phyloP scores from a whole-genome alignment of 2,888 invertebrate genomes.

The Ectemnius cavifrons region DNA sequence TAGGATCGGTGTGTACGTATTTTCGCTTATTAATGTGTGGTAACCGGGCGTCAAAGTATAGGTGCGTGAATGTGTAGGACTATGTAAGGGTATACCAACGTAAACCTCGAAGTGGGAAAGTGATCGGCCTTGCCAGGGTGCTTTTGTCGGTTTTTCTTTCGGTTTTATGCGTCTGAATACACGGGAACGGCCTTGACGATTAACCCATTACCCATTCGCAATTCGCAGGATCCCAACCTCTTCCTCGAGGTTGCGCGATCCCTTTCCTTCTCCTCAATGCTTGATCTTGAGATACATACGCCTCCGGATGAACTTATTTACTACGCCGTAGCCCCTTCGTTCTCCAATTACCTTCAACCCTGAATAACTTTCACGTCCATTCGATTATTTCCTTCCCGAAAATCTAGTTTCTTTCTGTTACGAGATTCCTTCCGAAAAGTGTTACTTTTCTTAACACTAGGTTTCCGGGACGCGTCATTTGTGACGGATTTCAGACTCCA shows the following conservation, averaged over 20 bases:
- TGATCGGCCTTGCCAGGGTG: slow-evolving; percentile 2
- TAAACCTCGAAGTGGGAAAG: not conserved
- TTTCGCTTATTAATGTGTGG: not conserved
- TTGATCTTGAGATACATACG: not conserved
- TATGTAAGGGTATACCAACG: not conserved
- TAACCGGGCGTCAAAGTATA: not conserved
- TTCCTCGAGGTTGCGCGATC: too few species aligned
- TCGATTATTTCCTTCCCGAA: too few species aligned
- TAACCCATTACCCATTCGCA: not conserved
- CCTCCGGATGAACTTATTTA: not conserved
- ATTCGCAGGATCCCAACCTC: too few species aligned
- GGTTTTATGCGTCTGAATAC: slow-evolving; percentile 1
- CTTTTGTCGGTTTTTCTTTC: not conserved
- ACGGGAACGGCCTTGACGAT: not conserved
- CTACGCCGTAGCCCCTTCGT: not conserved
- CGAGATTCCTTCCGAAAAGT: too few species aligned
- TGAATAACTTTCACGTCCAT: not conserved
- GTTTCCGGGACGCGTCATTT: too few species aligned
- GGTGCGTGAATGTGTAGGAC: not conserved
- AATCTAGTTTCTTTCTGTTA: too few species aligned
- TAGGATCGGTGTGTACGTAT: not conserved
- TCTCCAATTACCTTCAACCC: not conserved
- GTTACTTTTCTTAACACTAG: too few species aligned
- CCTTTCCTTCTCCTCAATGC: too few species aligned
- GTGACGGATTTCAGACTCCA: too few species aligned